Evolutionary conservation across 2,888 invertebrate species (phyloP).

Genomic region (Pomacea canaliculata): DNA sequence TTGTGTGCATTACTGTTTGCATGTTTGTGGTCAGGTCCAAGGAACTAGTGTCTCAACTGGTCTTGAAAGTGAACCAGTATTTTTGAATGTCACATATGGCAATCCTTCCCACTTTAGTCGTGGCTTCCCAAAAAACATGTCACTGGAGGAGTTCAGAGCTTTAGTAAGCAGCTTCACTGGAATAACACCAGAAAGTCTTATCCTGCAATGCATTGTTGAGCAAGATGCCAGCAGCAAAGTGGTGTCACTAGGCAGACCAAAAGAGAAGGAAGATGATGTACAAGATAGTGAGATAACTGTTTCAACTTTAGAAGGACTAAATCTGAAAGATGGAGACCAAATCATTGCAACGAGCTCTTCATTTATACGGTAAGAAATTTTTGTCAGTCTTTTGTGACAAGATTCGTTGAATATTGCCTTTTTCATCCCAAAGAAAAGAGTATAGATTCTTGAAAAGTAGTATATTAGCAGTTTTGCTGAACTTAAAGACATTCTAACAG

Average conservation of each 20-base stretch:
- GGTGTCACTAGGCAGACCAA: not conserved
- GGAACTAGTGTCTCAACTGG: conserved; percentile 47
- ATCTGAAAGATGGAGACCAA: conserved; percentile 51
- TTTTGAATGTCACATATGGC: conserved; percentile 48
- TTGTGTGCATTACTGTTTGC: conserved; percentile 1
- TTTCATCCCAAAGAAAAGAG: no score
- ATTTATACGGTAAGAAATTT: conserved; percentile 21
- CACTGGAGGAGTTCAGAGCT: conserved; percentile 45
- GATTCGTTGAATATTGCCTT: no score
- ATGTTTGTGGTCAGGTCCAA: conserved; percentile 45
- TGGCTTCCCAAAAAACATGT: conserved; percentile 56
- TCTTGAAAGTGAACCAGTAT: conserved; percentile 53
- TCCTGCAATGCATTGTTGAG: conserved; percentile 41
- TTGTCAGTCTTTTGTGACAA: not conserved
- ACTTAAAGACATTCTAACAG: no score
- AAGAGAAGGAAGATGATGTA: not conserved
- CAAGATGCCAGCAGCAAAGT: conserved; percentile 35
- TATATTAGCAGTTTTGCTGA: no score
- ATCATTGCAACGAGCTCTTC: conserved; percentile 43
- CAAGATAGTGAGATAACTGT: not conserved
- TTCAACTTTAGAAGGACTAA: conserved; percentile 41
- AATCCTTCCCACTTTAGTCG: conserved; percentile 41
- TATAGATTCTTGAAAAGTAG: no score
- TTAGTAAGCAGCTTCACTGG: conserved; percentile 45
- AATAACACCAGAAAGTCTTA: conserved; percentile 34